Base-by-base conservation (phyloP, 2,888 invertebrate genomes). In the Pristionchus fissidentatus region DNA sequence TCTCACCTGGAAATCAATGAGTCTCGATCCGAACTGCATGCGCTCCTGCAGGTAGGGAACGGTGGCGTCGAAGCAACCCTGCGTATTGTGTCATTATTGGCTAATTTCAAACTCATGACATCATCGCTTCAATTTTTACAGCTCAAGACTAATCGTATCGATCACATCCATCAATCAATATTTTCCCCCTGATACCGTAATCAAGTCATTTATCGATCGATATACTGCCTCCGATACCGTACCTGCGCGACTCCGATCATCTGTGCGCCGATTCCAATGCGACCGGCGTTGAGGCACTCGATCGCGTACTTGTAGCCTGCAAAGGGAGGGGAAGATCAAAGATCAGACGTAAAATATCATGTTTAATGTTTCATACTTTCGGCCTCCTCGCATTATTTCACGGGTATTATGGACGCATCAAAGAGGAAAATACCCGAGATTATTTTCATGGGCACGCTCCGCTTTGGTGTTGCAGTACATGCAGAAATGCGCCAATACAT, bases 41-140 rank as follows among this genome's bases (percentile, higher is more conserved):
- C 98, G 95, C 91, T 98, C 97, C 62, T 97, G 94, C 3, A 97
- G 95, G 93, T 98, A 98, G 0, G 97, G 97, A 81, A 98, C 95
- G n/a, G 98, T 97, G 52, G 95, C 96, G 93, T 98, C 96, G 92
- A 97, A 95, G 90, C 96, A 96, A 0, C 98, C 98, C 80, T 62
- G 32, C 4, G 49, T 19, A n/a, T n/a, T n/a, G 2, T 55, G 38
- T 93, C 97, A 75, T 43, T 75, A 73, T 26, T 96, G 43, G 97
- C 96, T 41, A 97, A 94, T 4, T 84, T 83, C 84, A 97, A 94
- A 97, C 29, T 32, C 62, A 5, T n/a, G n/a, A n/a, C n/a, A n/a
- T n/a, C n/a, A n/a, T n/a, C n/a, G n/a, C n/a, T n/a, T n/a, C n/a
- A n/a, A n/a, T n/a, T n/a, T n/a, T n/a, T n/a, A n/a, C n/a, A n/a